Conservation (phyloP, 2,888 invertebrate species). For the Troides helena region DNA sequence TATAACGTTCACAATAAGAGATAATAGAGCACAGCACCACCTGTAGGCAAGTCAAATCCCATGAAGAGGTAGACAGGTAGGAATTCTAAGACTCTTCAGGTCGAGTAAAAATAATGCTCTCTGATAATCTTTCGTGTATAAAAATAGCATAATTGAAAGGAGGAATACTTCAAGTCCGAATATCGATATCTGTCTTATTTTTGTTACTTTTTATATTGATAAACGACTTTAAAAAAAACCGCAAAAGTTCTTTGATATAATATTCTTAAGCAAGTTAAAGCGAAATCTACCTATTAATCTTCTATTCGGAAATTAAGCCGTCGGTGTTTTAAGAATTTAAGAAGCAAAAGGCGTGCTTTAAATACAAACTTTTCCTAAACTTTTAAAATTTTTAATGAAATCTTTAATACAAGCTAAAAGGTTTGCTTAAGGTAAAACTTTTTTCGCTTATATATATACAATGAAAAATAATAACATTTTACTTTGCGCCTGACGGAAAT, state of each 20-base stretch:
- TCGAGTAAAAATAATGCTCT: too few species aligned
- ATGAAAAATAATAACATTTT: neutral
- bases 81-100: too few species aligned
- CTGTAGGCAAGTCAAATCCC: too few species aligned
- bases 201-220: too few species aligned
- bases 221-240: too few species aligned
- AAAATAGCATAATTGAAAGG: too few species aligned
- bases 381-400: constrained; percentile 22
- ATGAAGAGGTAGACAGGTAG: too few species aligned
- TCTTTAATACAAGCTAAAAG: constrained; percentile 9
- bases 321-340: constrained; percentile 18
- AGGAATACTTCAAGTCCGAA: too few species aligned
- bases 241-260: constrained; percentile 4
- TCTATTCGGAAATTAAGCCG: constrained; percentile 25
- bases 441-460: neutral
- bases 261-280: constrained; percentile 11
- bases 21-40: too few species aligned
- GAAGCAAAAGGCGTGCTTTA: neutral
- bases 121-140: too few species aligned
- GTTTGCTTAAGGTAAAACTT: neutral
- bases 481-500: neutral
- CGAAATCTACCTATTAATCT: constrained; percentile 22
- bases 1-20: too few species aligned
- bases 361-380: constrained; percentile 7
- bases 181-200: too few species aligned